Percentiles rank a stretch among this genome's conserved stretches.
Conservation (phyloP, 1,140 invertebrate species). For the Zaprionus gabonicus region DNA sequence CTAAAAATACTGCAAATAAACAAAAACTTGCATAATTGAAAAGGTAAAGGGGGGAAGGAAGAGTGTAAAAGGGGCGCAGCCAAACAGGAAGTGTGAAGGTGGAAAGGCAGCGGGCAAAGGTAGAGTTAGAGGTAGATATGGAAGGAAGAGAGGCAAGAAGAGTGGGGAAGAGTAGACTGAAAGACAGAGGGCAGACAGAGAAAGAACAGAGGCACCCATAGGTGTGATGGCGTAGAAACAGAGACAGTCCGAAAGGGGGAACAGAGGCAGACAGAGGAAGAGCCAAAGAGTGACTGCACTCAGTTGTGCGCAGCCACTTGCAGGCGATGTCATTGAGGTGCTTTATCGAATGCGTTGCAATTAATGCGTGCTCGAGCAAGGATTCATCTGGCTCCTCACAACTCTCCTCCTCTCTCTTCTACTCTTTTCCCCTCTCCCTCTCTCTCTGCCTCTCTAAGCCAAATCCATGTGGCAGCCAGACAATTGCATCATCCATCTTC, state of each 20-base stretch:
- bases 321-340: conserved; percentile 35
- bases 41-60: conserved; percentile 19
- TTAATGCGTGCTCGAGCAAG: conserved; percentile 56
- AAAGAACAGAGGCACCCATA: neutral
- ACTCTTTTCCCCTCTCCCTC: neutral
- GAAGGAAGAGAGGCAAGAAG: too few species aligned
- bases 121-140: too few species aligned
- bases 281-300: neutral
- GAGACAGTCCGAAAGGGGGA: neutral
- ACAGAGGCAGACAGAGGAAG: neutral
- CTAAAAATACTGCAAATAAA: conserved; percentile 6
- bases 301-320: conserved; percentile 7
- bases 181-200: neutral
- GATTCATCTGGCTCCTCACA: conserved; percentile 30
- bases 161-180: too few species aligned
- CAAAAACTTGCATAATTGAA: conserved; percentile 71
- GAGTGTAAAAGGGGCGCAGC: too few species aligned
- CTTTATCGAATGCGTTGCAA: conserved; percentile 56
- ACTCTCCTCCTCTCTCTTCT: too few species aligned
- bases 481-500: conserved; percentile 74
- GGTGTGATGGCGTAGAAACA: neutral
- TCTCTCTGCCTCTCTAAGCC: neutral
- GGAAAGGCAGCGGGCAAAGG: too few species aligned
- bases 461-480: conserved; percentile 57
- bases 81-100: conserved; percentile 27